A percentile compares a stretch with the other conserved stretches of the same genome.
phyloP scores from a whole-genome alignment of 1,140 invertebrate species.

The Scaptomyza graminum region DNA sequence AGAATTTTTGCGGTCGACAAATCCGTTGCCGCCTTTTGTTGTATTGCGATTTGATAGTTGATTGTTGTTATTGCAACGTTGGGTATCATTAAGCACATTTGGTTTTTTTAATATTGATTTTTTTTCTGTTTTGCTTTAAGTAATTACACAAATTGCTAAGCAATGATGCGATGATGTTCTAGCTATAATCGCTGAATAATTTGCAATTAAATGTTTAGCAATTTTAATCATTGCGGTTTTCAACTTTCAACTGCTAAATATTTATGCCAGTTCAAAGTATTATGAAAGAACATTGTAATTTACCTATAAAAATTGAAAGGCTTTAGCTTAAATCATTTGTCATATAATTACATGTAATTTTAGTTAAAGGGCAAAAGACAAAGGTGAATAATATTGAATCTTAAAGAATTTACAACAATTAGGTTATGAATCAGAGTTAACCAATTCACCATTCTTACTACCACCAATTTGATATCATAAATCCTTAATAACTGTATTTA shows the following conservation, averaged over 20 bases:
- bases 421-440: too few relatives aligned
- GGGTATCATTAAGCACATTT: conserved; percentile 59
- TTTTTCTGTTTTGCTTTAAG: conserved; percentile 7
- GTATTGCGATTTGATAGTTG: neutral
- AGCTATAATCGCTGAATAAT: conserved; percentile 38
- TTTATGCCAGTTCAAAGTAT: conserved; percentile 54
- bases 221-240: conserved; percentile 49
- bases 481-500: neutral
- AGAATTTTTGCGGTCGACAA: conserved; percentile 73
- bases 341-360: neutral
- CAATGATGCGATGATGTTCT: conserved; percentile 49
- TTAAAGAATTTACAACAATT: too few relatives aligned
- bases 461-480: neutral
- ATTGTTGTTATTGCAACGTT: conserved; percentile 27
- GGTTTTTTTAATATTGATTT: conserved; percentile 38
- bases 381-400: neutral
- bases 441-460: neutral
- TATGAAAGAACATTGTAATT: conserved; percentile 1
- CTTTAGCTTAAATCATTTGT: neutral
- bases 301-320: neutral
- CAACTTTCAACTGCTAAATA: conserved; percentile 51
- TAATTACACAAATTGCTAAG: conserved; percentile 64
- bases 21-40: conserved; percentile 53
- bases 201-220: conserved; percentile 55
- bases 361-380: neutral